phyloP scores from a whole-genome alignment of 2,888 invertebrate genomes.

The Tuberolachnus salignus region DNA sequence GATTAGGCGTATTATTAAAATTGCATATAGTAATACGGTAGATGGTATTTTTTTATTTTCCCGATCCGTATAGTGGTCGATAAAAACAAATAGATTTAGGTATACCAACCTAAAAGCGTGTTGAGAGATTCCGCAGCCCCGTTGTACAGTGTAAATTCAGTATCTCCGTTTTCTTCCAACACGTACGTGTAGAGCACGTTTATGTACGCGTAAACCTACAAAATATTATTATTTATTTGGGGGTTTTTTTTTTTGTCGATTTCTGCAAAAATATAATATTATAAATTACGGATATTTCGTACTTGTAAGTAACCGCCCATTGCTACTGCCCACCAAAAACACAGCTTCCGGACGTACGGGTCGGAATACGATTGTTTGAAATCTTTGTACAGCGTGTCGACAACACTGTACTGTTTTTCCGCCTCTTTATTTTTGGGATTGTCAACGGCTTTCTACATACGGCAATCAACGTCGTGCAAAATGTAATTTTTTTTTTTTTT shows the following conservation, averaged over 20 bases:
- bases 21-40: no score
- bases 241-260: background rate
- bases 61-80: background rate
- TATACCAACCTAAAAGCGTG: constrained; percentile 10
- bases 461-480: background rate
- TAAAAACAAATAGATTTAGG: no score
- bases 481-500: no score
- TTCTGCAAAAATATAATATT: background rate
- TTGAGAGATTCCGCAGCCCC: constrained; percentile 41
- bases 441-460: background rate
- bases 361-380: constrained; percentile 62
- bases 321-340: constrained; percentile 66
- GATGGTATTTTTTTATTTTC: no score
- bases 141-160: constrained; percentile 37
- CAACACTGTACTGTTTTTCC: constrained; percentile 2
- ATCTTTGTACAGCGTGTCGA: constrained; percentile 59
- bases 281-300: constrained; percentile 5
- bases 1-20: no score
- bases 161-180: constrained; percentile 31
- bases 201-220: constrained; percentile 49
- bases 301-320: constrained; percentile 65
- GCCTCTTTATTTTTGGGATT: background rate
- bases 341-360: constrained; percentile 64
- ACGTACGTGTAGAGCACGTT: constrained; percentile 45
- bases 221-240: no score